Percentiles rank a stretch among this genome's conserved stretches.
phyloP scores from a whole-genome alignment of 53 echinoderm and acorn worm genomes.

The Holothuria scabra region DNA sequence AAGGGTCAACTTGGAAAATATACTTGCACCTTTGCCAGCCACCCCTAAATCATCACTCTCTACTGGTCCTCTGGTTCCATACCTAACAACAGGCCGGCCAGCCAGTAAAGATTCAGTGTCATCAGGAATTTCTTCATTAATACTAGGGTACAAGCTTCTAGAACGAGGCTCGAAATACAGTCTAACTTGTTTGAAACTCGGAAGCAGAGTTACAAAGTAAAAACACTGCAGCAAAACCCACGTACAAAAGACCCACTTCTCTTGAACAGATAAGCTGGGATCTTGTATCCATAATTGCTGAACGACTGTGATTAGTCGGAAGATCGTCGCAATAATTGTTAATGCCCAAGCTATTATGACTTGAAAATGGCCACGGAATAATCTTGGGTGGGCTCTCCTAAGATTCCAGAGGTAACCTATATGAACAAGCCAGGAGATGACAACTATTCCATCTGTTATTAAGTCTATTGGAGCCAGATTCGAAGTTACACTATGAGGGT shows the following conservation, averaged over 20 bases:
- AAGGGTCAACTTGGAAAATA: conserved; percentile 72
- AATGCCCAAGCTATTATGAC: conserved; percentile 74
- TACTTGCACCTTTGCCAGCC: conserved; percentile 81
- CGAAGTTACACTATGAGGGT: too few species aligned
- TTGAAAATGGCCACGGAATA: conserved; percentile 69
- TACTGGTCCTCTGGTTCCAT: conserved; percentile 36
- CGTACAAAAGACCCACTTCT: conserved; percentile 54
- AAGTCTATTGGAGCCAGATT: conserved; percentile 74
- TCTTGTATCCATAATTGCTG: conserved; percentile 52
- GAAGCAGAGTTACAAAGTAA: conserved; percentile 78
- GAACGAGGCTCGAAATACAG: conserved; percentile 58
- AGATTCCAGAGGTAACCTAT: conserved; percentile 72
- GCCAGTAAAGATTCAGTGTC: conserved; percentile 47
- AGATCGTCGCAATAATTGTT: conserved; percentile 60
- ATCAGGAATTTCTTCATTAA: conserved; percentile 72
- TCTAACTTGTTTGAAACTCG: conserved; percentile 66
- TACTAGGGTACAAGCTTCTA: conserved; percentile 67
- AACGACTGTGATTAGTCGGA: conserved; percentile 66
- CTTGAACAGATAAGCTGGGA: conserved; percentile 43
- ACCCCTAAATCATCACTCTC: conserved; percentile 73
- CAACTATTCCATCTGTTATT: conserved; percentile 54
- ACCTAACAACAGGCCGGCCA: conserved; percentile 28
- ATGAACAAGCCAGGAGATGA: conserved; percentile 80
- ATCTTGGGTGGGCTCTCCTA: conserved; percentile 51
- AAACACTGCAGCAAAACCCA: conserved; percentile 65